Base-by-base conservation (phyloP, 1,140 invertebrate genomes). In the Episyrphus balteatus region DNA sequence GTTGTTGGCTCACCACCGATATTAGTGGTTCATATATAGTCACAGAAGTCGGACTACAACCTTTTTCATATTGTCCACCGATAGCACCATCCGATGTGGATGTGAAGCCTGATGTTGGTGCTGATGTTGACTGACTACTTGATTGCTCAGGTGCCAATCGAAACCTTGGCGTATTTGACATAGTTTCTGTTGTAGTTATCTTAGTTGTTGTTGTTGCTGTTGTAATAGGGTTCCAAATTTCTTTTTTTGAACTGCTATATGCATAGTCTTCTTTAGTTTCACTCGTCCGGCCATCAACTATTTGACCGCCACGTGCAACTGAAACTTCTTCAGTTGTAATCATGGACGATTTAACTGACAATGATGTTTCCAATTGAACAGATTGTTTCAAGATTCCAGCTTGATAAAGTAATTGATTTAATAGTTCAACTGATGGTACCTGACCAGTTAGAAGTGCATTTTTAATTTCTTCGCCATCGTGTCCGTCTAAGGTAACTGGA, bases 231-330 rank as follows among this genome's bases (percentile, higher is more conserved):
- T 83, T 79, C 78, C 80, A 83, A 46, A 83, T 73, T 57, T 84
- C 82, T 49, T 76, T 80, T 10, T 79, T 79, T 37, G 79, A 76
- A 48, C 77, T 81, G 30, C 79, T 76, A 57, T 83, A 84, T 53
- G 75, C 80, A 57, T 83, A 82, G 57, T 82, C 78, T 51, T 86
- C 81, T 62, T 84, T 83, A 15, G 81, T 82, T 64, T 86, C 82
- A 32, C 79, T 73, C 45, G 77, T 80, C 5, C 82, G 62, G 55
- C 85, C 83, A 64, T 86, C 83, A 1, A 86, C 73, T 32, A 86
- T 71, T 54, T 77, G 75, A 5, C 83, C 83, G 45, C 76, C 79
- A 12, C 78, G 73, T 5, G 80, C 76, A 14, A 86, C 81, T 0
- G 80, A 81, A 45, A 86, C 78, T 54, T 83, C 80, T 58, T 86